Base-by-base conservation (phyloP, 2,888 invertebrate species). In the Athripsodes cinereus region DNA sequence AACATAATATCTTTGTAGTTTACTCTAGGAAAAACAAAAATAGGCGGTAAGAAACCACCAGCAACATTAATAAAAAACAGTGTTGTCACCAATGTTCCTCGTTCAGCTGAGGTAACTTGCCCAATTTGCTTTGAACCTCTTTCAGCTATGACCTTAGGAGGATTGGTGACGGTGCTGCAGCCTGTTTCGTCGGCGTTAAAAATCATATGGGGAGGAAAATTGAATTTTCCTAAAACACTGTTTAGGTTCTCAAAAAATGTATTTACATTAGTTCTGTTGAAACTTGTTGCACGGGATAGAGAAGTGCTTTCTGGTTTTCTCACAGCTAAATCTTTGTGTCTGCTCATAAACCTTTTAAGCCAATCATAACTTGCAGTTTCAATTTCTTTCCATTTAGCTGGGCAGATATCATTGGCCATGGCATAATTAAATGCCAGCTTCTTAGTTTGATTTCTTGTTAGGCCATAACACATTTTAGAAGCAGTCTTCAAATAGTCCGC, bases 181-280 rank as follows among this genome's bases (percentile, higher is more conserved):
- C 66, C 67, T 20, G 69, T 71, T 64, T 71, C 69, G 58, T 70
- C 69, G 26, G 69, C 44, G 63, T 71, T 72, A 51, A 60, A 71
- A 16, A 71, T 66, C 52, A 20, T 20, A 8, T 48, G 11, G 6
- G 48, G 20, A 48, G 8, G n/a, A 48, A 48, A 20, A 10, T 18
- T 60, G 53, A 59, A 26, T 51, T 62, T 53, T n/a, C 22, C 2
- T 59, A 63, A 55, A 46, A 60, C 40, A 54, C 13, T 53, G 2
- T 22, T 13, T 1, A 49, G 35, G 6, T 48, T 31, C 8, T 31
- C 49, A 55, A 55, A 54, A 54, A 54, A 47, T 10, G 16, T 47
- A 5, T 20, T 48, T 6, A 34, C 49, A 20, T 48, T 49, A n/a
- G 46, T 21, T 6, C 8, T 22, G 26, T 55, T 55, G 19, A 53